These are phyloP conservation scores for Butorides virescens DNA, from an alignment of 2,113 vertebrate species.

Conservation along the genomic window DNA sequence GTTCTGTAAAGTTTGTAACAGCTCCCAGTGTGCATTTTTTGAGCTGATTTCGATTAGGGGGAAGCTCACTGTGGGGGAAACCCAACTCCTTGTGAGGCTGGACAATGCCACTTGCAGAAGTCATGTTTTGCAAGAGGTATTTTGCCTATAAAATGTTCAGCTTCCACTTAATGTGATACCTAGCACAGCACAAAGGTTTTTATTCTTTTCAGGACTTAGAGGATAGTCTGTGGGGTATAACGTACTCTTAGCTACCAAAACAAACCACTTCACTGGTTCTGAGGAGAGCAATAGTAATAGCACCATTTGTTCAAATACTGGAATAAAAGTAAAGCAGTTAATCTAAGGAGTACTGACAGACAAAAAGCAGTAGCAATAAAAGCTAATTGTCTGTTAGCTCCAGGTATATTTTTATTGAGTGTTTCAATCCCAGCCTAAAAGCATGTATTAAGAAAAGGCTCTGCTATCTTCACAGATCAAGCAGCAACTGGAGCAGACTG, in stretches of 20 bases:
- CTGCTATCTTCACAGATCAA: conserved; percentile 12
- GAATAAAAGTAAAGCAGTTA: conserved; percentile 49
- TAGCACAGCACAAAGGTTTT: conserved; percentile 11
- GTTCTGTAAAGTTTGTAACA: neutral
- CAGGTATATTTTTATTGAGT: conserved; percentile 59
- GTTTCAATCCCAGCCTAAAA: conserved; percentile 40
- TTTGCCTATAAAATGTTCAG: conserved; percentile 8
- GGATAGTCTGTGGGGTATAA: conserved; percentile 37
- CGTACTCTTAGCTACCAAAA: conserved; percentile 46
- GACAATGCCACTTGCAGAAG: neutral
- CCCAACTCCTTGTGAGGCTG: neutral
- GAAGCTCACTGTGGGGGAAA: neutral
- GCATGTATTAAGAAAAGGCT: conserved; percentile 17
- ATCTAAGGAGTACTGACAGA: conserved; percentile 46
- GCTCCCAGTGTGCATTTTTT: neutral
- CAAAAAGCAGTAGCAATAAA: conserved; percentile 57
- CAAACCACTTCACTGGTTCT: conserved; percentile 56
- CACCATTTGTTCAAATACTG: conserved; percentile 49
- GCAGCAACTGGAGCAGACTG: neutral
- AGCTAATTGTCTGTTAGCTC: conserved; percentile 63
- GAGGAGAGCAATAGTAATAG: conserved; percentile 26
- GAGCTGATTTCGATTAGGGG: neutral
- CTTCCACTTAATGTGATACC: neutral
- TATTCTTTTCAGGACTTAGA: conserved; percentile 17
- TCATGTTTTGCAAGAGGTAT: neutral